These are phyloP conservation scores for Antheraea yamamai DNA, from an alignment of 2,888 invertebrate species.

Conservation along the genomic window DNA sequence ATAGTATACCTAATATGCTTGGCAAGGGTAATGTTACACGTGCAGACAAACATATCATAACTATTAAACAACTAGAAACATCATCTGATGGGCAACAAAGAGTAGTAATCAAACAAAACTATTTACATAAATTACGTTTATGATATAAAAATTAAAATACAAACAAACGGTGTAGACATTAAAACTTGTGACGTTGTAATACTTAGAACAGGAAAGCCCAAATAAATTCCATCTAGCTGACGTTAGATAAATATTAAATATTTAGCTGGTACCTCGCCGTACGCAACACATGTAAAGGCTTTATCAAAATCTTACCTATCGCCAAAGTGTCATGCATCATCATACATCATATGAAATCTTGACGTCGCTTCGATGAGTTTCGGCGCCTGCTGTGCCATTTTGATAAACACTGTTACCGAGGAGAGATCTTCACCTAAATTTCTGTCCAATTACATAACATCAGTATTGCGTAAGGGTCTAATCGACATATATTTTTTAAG, in stretches of 20 bases:
- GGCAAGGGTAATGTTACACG: not conserved
- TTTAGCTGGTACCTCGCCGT: conserved; percentile 23
- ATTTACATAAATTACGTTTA: not conserved
- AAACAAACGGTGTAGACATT: not conserved
- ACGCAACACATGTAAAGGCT: conserved; percentile 7
- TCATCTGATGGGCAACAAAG: not conserved
- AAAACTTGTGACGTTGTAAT: conserved; percentile 9
- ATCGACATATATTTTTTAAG: not conserved
- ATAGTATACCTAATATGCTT: not conserved
- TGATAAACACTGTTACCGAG: conserved; percentile 20
- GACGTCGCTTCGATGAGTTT: conserved; percentile 17
- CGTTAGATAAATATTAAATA: conserved; percentile 44
- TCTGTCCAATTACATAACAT: conserved; percentile 10
- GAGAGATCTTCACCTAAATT: conserved; percentile 18
- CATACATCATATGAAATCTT: conserved; percentile 26
- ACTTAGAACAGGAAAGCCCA: conserved; percentile 25
- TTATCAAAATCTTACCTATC: conserved; percentile 11
- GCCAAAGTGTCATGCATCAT: conserved; percentile 21
- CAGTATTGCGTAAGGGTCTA: conserved; percentile 3
- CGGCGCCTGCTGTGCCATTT: conserved; percentile 8
- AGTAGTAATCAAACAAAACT: not conserved
- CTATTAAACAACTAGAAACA: conserved; percentile 1
- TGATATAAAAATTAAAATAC: conserved; percentile 6
- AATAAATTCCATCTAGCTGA: conserved; percentile 28
- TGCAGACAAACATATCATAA: not conserved